phyloP scores from a whole-genome alignment of 2,797 vertebrate genomes.

The Hippocampus kuda region DNA sequence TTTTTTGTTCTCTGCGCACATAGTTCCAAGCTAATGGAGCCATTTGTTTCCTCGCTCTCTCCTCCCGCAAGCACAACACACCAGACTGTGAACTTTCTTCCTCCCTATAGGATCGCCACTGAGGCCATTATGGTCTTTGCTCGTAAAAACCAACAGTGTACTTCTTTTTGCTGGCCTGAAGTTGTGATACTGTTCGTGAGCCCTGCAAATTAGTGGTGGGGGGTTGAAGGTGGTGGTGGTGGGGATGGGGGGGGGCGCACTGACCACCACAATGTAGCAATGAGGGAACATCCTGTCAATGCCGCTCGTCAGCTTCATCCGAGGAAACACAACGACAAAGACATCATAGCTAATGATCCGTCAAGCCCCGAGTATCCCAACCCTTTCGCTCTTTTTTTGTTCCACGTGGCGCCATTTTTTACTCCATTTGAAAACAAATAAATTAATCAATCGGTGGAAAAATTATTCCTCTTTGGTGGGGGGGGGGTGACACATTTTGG shows the following conservation, averaged over 20 bases:
- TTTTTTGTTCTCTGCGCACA: background rate
- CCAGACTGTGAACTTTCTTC: constrained; percentile 18
- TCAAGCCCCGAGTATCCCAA: background rate
- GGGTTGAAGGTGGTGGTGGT: constrained; percentile 5
- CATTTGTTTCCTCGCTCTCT: constrained; percentile 23
- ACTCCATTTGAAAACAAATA: background rate
- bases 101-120: constrained; percentile 47
- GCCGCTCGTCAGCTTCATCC: constrained; percentile 32
- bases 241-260: constrained; percentile 20
- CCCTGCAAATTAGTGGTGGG: constrained; percentile 43
- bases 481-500: too few relatives aligned
- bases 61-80: constrained; percentile 17
- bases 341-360: background rate
- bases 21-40: constrained; percentile 23
- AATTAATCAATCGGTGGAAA: too few relatives aligned
- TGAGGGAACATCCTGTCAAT: constrained; percentile 47
- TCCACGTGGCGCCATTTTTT: background rate
- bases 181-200: constrained; percentile 52
- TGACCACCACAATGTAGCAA: constrained; percentile 42
- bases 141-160: constrained; percentile 52
- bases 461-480: too few relatives aligned
- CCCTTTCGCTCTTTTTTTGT: background rate
- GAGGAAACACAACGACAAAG: constrained; percentile 12
- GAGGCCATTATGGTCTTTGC: constrained; percentile 48
- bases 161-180: constrained; percentile 38